Evolutionary conservation across 2,797 vertebrate genomes (phyloP).

Genomic region (Chaunax sp.): DNA sequence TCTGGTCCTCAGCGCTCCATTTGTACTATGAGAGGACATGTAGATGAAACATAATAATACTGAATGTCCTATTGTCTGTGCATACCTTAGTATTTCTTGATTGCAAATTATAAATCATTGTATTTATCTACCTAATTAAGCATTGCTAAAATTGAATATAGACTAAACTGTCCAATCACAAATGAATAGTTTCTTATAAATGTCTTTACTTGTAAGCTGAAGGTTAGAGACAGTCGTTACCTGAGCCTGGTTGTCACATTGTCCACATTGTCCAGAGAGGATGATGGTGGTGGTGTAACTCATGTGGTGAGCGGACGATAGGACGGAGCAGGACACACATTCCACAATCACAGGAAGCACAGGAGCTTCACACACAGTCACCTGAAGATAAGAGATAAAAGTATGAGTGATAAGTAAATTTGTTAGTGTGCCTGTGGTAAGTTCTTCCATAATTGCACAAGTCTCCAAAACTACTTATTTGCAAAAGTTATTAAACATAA

Average conservation of each 20-base stretch:
- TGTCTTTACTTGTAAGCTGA: background rate
- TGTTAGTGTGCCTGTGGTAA: background rate
- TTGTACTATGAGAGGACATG: slow-evolving; percentile 66
- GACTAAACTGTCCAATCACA: slow-evolving; percentile 11
- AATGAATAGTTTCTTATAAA: background rate
- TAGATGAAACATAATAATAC: background rate
- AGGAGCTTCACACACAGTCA: slow-evolving; percentile 64
- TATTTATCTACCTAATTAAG: background rate
- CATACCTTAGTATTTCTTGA: background rate
- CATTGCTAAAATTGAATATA: background rate
- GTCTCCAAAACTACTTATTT: background rate
- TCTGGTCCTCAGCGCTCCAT: slow-evolving; percentile 72
- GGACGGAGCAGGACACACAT: slow-evolving; percentile 79
- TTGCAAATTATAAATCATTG: background rate
- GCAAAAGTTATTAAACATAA: background rate
- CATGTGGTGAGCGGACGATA: slow-evolving; percentile 49
- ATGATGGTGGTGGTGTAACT: slow-evolving; percentile 56
- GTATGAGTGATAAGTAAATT: background rate
- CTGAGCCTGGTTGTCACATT: slow-evolving; percentile 70
- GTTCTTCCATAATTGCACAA: background rate
- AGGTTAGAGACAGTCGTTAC: slow-evolving; percentile 45
- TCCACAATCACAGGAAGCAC: slow-evolving; percentile 76
- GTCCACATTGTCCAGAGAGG: slow-evolving; percentile 78
- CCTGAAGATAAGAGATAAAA: slow-evolving; percentile 61
- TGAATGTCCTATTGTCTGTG: background rate